phyloP scores from a whole-genome alignment of 2,113 vertebrate genomes.

The Catagonus wagneri region DNA sequence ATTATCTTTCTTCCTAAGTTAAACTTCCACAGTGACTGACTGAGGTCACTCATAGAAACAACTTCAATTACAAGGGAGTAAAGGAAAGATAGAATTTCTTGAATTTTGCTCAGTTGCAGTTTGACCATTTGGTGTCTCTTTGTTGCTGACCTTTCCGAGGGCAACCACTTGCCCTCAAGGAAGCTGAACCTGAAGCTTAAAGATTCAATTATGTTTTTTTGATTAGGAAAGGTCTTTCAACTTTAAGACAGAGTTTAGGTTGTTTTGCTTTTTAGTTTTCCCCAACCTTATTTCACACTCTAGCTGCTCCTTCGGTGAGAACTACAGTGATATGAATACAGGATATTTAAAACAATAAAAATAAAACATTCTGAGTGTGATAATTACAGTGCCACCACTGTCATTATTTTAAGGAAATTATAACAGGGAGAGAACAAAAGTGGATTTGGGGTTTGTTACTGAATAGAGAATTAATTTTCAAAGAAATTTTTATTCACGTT shows the following conservation, averaged over 20 bases:
- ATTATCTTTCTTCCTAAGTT: background rate
- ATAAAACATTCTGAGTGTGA: background rate
- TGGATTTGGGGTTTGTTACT: slow-evolving; percentile 75
- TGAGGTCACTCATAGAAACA: background rate
- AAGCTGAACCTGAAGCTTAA: background rate
- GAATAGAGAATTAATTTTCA: slow-evolving; percentile 78
- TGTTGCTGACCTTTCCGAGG: background rate
- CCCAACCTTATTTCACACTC: background rate
- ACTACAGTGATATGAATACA: background rate
- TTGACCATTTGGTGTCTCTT: background rate
- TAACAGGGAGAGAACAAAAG: background rate
- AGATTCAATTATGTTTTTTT: background rate
- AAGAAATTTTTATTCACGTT: slow-evolving; percentile 71
- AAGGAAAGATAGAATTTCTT: background rate
- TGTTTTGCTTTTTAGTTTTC: slow-evolving; percentile 1
- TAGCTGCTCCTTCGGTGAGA: background rate
- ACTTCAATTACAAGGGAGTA: background rate
- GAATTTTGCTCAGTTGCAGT: background rate
- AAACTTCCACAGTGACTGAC: background rate
- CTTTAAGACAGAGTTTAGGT: background rate
- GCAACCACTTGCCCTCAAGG: background rate
- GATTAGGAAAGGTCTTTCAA: background rate
- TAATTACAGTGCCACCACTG: background rate
- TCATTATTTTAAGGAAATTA: slow-evolving; percentile 35
- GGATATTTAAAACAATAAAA: background rate